Evolutionary conservation across 2,888 invertebrate genomes (phyloP), one percentile per base, ranked within the genome.

Genomic region (Pollenia griseotomentosa): DNA sequence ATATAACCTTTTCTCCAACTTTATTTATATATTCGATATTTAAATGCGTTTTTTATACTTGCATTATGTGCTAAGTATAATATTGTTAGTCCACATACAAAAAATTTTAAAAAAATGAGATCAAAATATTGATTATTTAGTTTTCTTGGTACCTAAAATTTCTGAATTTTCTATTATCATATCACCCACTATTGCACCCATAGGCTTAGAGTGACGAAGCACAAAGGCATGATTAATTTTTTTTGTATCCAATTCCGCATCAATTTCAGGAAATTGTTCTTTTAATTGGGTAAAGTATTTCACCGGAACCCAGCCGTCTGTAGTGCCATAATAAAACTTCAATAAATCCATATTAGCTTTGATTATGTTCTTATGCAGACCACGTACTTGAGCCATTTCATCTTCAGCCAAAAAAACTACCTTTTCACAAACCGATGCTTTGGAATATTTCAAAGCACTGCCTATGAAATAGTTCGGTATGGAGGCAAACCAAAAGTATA

Each of bases 271-370:
- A 91, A 96, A 94, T 80, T 94, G 93, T 23, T 93, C 89, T 87
- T 94, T 95, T 82, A 98, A 93, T 86, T 96, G 95, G 42, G 96
- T 93, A 91, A 95, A 97, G 91, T 96, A 97, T 57, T 94, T 93
- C 0, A 95, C 90, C 0, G 98, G 98, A 73, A 96, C 96, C 99
- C 99, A 99, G 9, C 95, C 95, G 93, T 99, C 99, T 5, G 91
- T 94, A 6, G 94, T 93, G 11, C 97, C 97, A 92, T 98, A 99
- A 91, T 97, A 97, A 68, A 98, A 95, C 91, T 96, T 96, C 2
- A 98, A 93, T 90, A 95, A 95, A 14, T 95, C 92, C n/a, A 94
- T 89, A 91, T 96, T 94, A 42, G 94, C 92, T 19, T 93, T 91
- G 63, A 98, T 94, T 63, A 95, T 93, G 8, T 95, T 94, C 79